Base-by-base conservation (phyloP, 64 coral and sea anemone species). In the Cladopsammia gracilis region DNA sequence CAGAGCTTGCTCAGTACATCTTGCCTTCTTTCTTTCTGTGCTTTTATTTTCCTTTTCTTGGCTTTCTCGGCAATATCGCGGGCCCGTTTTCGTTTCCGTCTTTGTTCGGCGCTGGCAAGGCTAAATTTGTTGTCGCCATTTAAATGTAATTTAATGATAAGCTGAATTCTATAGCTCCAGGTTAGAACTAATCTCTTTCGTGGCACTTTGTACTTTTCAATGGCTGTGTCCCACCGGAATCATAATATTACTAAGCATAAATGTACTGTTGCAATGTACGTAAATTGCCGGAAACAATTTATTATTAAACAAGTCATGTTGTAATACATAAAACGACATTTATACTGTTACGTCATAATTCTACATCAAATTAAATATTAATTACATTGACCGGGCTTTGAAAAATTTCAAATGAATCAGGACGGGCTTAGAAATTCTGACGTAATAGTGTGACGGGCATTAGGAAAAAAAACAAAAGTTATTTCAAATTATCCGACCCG, bases 351-450 rank as follows among this genome's bases (percentile, higher is more conserved):
- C 52, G 52, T 54, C 52, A 54, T 54, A 54, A 54, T 64, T 64
- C 20, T 64, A 18, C 20, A 5, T 64, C 11, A 64, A 64, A 15
- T 64, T 64, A 19, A 64, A n/a, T 64, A 64, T 64, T 64, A 19
- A 19, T 18, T 64, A 15, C 70, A 73, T 73, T 73, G 70, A 73
- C 70, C 70, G 26, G 70, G 70, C 70, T 73, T 73, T 73, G 70
- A 73, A 47, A 73, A 73, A 73, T 73, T 73, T 73, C 15, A 46
- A 73, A 47, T 5, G 43, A 73, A 57, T 58, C 49, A 10, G 70
- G 70, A 73, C 70, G 70, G 70, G 70, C 70, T 73, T 73, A 73
- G 70, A 73, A 73, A 47, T 73, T 73, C 70, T 73, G 42, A 73
- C 43, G 4, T 70, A 58, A 73, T 9, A 25, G 20, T 69, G 22